Evolutionary conservation across 2,888 invertebrate species (phyloP).

Genomic region (Orchesellides sinensis): DNA sequence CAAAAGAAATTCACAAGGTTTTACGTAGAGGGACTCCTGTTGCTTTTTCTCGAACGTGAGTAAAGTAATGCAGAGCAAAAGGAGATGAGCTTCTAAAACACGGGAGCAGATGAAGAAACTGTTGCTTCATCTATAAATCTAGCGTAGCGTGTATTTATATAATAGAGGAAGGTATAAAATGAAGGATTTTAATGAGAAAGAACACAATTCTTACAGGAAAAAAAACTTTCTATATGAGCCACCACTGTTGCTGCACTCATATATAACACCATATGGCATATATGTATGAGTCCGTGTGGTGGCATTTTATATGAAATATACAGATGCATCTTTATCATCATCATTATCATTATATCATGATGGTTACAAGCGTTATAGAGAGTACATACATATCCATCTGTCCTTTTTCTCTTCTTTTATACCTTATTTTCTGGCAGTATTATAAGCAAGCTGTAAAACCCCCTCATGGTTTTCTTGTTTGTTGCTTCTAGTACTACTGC

Average conservation of each 20-base stretch:
- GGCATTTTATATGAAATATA: neutral
- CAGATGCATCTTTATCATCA: neutral
- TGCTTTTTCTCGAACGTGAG: slow-evolving; percentile 27
- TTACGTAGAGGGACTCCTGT: slow-evolving; percentile 61
- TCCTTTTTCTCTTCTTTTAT: slow-evolving; percentile 38
- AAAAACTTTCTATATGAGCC: slow-evolving; percentile 6
- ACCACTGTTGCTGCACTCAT: too few species aligned
- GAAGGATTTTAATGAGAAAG: neutral
- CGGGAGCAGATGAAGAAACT: slow-evolving; percentile 15
- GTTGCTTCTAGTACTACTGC: neutral
- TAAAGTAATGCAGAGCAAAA: slow-evolving; percentile 44
- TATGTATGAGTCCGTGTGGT: neutral
- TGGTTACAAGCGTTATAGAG: slow-evolving; percentile 17
- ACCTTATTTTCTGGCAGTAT: slow-evolving; percentile 19
- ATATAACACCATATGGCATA: slow-evolving; percentile 22
- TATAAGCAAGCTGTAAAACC: slow-evolving; percentile 21
- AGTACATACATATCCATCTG: slow-evolving; percentile 48
- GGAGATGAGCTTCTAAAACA: slow-evolving; percentile 11
- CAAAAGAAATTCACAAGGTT: slow-evolving; percentile 15
- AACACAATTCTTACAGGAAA: neutral
- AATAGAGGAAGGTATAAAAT: neutral
- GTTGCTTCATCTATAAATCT: neutral
- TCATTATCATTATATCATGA: slow-evolving; percentile 8
- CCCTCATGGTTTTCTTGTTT: slow-evolving; percentile 11
- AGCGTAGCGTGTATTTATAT: neutral